Conservation (phyloP, 23 tunicate genomes). For the Botrylloides violaceus region DNA sequence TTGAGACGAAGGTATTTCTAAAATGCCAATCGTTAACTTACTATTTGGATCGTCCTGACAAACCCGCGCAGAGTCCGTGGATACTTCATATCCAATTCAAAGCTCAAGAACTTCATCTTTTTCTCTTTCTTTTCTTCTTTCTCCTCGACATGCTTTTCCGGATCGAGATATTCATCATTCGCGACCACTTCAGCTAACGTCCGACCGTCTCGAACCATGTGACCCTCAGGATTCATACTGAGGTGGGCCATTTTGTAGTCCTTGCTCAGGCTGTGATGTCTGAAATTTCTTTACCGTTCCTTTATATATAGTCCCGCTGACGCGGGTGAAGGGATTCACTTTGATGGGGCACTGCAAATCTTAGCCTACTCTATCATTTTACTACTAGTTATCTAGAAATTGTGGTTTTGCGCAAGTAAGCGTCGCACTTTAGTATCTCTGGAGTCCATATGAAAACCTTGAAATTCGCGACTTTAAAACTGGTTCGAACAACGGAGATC, state of each 20-base stretch:
- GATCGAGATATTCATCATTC: slow-evolving; percentile 7
- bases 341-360: too few relatives aligned
- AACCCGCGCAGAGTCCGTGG: slow-evolving; percentile 72
- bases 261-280: neutral
- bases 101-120: slow-evolving; percentile 49
- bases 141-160: slow-evolving; percentile 10
- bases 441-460: too few relatives aligned
- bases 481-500: too few relatives aligned
- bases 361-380: too few relatives aligned
- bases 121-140: slow-evolving; percentile 25
- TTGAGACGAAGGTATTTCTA: too few relatives aligned
- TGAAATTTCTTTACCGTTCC: too few relatives aligned
- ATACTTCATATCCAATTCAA: slow-evolving; percentile 71
- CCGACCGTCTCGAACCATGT: slow-evolving; percentile 1
- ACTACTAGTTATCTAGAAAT: too few relatives aligned
- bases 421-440: too few relatives aligned
- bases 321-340: neutral
- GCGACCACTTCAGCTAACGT: slow-evolving; percentile 21
- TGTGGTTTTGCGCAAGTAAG: too few relatives aligned
- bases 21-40: too few relatives aligned
- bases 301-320: neutral
- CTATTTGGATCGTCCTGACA: slow-evolving; percentile 63
- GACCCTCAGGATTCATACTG: slow-evolving; percentile 23
- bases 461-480: too few relatives aligned
- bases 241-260: slow-evolving; percentile 6